Conservation (phyloP, 2,113 vertebrate species). For the Hystrix brachyura region DNA sequence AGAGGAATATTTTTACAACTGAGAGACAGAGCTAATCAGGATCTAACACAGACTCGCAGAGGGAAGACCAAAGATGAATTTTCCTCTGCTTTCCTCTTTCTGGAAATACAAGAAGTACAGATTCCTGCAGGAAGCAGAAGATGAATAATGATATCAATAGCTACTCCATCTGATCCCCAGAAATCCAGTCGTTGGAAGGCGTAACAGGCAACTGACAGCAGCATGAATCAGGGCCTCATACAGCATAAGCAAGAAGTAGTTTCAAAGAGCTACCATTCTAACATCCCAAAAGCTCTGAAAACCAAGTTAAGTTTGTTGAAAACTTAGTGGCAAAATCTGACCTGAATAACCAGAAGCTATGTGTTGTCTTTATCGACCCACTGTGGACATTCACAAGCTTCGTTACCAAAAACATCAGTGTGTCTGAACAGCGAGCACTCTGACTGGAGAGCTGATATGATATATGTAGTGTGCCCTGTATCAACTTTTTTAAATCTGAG, state of each 20-base stretch:
- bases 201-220: neutral
- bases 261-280: neutral
- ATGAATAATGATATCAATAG: neutral
- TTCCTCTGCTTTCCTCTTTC: conserved; percentile 41
- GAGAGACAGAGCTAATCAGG: conserved; percentile 29
- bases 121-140: conserved; percentile 72
- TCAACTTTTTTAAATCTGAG: neutral
- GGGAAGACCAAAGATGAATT: conserved; percentile 29
- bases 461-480: neutral
- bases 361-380: neutral
- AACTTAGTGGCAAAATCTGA: neutral
- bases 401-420: neutral
- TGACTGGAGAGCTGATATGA: neutral
- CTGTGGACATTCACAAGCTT: neutral
- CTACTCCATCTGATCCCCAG: neutral
- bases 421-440: neutral
- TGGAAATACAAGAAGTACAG: conserved; percentile 37
- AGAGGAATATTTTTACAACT: neutral
- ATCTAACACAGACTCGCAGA: conserved; percentile 41
- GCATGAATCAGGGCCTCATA: no score
- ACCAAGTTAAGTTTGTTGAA: neutral
- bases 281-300: conserved; percentile 9
- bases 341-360: neutral
- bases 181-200: neutral
- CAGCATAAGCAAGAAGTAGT: neutral